Evolutionary conservation across 1,140 invertebrate species (phyloP), one percentile per base, ranked within the genome.

Genomic region (Dendrolimus kikuchii): DNA sequence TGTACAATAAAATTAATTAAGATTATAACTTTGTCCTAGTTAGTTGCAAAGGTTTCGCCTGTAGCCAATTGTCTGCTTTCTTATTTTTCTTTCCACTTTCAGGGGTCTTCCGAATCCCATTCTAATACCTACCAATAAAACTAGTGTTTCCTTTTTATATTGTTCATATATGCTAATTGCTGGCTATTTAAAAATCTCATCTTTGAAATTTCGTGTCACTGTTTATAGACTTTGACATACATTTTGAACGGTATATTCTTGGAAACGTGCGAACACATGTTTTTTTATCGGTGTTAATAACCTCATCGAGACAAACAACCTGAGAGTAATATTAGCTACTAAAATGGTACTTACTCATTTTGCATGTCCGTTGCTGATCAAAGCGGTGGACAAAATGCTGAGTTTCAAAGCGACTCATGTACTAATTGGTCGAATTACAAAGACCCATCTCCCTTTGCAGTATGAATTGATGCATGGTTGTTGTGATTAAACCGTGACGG

Each of bases 381-480:
- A 83, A 81, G 81, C 46, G 61, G 51, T 59, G 64, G 46, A 51
- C 59, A 57, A 63, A 62, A 53, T 50, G 60, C 56, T 56, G 71
- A 60, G 65, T 65, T 59, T 66, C 66, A 59, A 71, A 71, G 64
- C 79, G 78, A 79, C 80, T 67, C 61, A 46, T 56, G 53, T 75
- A 71, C 71, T 80, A 79, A 81, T 85, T 79, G 68, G 66, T 80
- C 66, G 55, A 66, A 72, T 77, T 81, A 71, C 68, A 57, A 63
- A 67, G 62, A 58, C 62, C 57, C 50, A 43, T 59, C 55, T 53
- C 53, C 60, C 65, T 65, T 63, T 63, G 46, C 63, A 46, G 52
- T 50, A 49, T 42, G 56, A 23, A 48, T 57, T 61, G 60, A 57
- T 49, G 51, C 56, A 49, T 55, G 53, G 49, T 51, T 58, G 62